phyloP scores from a whole-genome alignment of 2,888 invertebrate species.

The Danaus chrysippus region DNA sequence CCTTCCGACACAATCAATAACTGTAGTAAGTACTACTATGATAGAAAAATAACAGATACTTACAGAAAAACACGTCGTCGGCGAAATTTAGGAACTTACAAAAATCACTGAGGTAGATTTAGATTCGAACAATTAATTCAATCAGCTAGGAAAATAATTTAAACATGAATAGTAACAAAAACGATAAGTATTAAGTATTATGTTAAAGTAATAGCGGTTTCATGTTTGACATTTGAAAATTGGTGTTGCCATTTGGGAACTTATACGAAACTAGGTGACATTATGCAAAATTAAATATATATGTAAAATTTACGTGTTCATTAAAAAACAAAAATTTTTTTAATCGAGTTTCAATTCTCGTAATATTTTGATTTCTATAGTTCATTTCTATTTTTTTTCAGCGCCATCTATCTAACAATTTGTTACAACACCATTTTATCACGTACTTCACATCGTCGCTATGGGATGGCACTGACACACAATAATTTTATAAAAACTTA shows the following conservation, averaged over 20 bases:
- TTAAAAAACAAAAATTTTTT: too few species aligned
- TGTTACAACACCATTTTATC: background rate
- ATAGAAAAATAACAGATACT: slow-evolving; percentile 47
- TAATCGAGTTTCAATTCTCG: too few species aligned
- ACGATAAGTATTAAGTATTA: background rate
- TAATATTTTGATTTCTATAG: too few species aligned
- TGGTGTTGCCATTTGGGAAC: background rate
- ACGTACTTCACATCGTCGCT: background rate
- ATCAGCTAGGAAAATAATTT: slow-evolving; percentile 12
- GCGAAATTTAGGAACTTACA: slow-evolving; percentile 44
- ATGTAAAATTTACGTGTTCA: too few species aligned
- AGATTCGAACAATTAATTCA: slow-evolving; percentile 10
- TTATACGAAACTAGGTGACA: background rate
- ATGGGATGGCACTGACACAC: background rate
- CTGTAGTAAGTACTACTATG: slow-evolving; percentile 40
- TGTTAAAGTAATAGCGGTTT: slow-evolving; percentile 13
- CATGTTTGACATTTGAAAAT: slow-evolving; percentile 14
- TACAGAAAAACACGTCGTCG: slow-evolving; percentile 43
- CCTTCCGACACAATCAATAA: slow-evolving; percentile 71
- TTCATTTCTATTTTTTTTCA: background rate
- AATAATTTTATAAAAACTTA: background rate
- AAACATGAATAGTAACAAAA: slow-evolving; percentile 10
- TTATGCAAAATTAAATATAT: background rate
- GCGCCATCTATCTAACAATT: slow-evolving; percentile 16
- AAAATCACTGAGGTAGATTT: slow-evolving; percentile 43